Percentiles rank a stretch among this genome's conserved stretches.
Evolutionary conservation across 2,888 invertebrate species (phyloP).

Genomic region (Dermolepida albohirtum): DNA sequence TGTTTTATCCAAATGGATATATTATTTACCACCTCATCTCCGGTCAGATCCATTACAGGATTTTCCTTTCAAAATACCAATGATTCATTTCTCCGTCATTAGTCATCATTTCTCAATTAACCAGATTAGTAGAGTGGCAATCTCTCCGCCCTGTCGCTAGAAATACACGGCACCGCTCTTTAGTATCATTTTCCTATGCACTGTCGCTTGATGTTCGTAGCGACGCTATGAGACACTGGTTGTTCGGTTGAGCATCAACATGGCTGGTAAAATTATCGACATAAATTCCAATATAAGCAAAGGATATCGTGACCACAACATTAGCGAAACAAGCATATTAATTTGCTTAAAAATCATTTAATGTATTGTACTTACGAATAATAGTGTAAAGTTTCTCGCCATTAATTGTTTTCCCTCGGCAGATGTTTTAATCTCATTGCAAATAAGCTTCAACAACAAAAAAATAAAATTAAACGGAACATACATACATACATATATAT

Average conservation of each 20-base stretch:
- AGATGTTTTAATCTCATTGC: too few species aligned
- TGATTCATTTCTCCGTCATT: constrained; percentile 65
- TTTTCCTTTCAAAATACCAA: constrained; percentile 63
- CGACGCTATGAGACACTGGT: constrained; percentile 1
- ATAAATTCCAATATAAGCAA: constrained; percentile 36
- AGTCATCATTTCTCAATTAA: constrained; percentile 67
- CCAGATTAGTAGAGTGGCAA: constrained; percentile 60
- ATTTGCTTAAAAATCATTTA: constrained; percentile 12
- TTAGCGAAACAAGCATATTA: not conserved
- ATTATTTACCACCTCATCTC: constrained; percentile 16
- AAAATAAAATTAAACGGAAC: too few species aligned
- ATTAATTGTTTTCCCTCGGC: too few species aligned
- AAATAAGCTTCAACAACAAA: too few species aligned
- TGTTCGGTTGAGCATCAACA: constrained; percentile 26
- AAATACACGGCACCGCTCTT: constrained; percentile 27
- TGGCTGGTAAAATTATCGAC: constrained; percentile 41
- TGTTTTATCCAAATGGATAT: too few species aligned
- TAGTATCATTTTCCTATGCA: constrained; percentile 42
- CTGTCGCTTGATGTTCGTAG: constrained; percentile 4
- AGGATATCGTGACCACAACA: constrained; percentile 7
- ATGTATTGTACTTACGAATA: constrained; percentile 6
- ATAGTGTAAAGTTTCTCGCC: too few species aligned
- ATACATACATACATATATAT: too few species aligned
- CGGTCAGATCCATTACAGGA: constrained; percentile 54
- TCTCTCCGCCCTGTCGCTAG: constrained; percentile 46